phyloP scores from a whole-genome alignment of 1,140 invertebrate species.

The Oppia nitens region DNA sequence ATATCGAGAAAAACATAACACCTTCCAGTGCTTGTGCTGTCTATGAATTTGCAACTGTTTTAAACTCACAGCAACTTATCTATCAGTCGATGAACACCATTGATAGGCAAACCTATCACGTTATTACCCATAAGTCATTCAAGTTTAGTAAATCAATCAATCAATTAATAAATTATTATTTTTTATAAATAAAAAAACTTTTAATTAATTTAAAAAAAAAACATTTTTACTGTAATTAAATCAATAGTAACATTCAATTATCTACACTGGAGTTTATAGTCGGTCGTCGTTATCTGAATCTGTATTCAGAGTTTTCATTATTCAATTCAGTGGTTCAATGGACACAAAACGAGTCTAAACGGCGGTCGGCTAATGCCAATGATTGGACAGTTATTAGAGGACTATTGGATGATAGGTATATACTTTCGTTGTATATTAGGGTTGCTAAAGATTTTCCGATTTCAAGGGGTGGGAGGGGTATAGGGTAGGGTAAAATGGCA shows the following conservation, averaged over 20 bases:
- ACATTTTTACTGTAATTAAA: slow-evolving; percentile 5
- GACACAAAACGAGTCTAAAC: slow-evolving; percentile 22
- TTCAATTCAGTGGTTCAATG: slow-evolving; percentile 22
- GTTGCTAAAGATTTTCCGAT: background rate
- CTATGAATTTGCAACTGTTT: slow-evolving; percentile 22
- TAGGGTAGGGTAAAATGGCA: no score
- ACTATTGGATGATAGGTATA: slow-evolving; percentile 17
- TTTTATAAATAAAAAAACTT: no score
- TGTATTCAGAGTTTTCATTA: slow-evolving; percentile 24
- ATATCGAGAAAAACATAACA: slow-evolving; percentile 24
- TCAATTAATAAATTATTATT: no score
- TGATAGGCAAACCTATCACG: slow-evolving; percentile 24
- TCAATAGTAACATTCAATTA: slow-evolving; percentile 19
- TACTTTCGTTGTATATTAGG: background rate
- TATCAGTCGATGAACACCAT: slow-evolving; percentile 25
- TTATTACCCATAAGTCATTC: slow-evolving; percentile 21
- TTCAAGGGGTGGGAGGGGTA: no score
- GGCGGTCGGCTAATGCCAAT: slow-evolving; percentile 17
- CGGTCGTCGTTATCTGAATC: slow-evolving; percentile 21
- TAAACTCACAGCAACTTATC: slow-evolving; percentile 24
- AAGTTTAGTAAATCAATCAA: no score
- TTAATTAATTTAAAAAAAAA: background rate
- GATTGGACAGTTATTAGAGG: slow-evolving; percentile 16
- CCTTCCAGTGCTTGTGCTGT: slow-evolving; percentile 24
- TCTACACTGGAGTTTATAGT: slow-evolving; percentile 23